A percentile compares a stretch with the other conserved stretches of the same genome.
Conservation (phyloP, 2,888 invertebrate species). For the Rhamnusium bicolor region DNA sequence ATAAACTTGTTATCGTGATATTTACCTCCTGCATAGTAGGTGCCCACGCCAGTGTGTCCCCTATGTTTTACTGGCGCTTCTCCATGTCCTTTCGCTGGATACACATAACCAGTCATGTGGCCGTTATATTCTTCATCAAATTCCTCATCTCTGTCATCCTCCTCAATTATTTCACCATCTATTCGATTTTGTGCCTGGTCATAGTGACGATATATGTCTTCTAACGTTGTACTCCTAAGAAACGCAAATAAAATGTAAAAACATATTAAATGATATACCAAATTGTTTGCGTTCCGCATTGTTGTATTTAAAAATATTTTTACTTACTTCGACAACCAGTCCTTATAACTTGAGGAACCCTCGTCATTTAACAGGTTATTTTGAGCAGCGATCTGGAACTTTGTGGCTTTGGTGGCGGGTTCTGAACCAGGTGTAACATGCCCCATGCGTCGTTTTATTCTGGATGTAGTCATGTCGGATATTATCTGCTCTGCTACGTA, state of each 20-base stretch:
- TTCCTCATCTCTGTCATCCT: slow-evolving; percentile 67
- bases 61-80: slow-evolving; percentile 43
- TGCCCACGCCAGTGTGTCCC: slow-evolving; percentile 41
- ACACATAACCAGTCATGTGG: slow-evolving; percentile 74
- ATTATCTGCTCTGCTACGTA: slow-evolving; percentile 83
- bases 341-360: slow-evolving; percentile 82
- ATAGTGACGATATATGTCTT: slow-evolving; percentile 80
- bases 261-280: too few species aligned
- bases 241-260: not conserved
- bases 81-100: slow-evolving; percentile 16
- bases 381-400: slow-evolving; percentile 66
- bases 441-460: slow-evolving; percentile 70
- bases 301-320: not conserved
- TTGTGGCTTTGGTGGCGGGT: slow-evolving; percentile 56
- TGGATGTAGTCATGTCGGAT: slow-evolving; percentile 74
- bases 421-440: slow-evolving; percentile 53
- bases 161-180: slow-evolving; percentile 61
- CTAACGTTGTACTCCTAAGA: slow-evolving; percentile 80
- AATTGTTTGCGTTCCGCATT: too few species aligned
- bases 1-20: too few species aligned
- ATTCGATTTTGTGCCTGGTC: slow-evolving; percentile 66
- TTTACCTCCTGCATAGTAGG: slow-evolving; percentile 40
- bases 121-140: slow-evolving; percentile 73
- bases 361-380: slow-evolving; percentile 77
- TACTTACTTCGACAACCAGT: slow-evolving; percentile 82